Evolutionary conservation across 2,113 vertebrate species (phyloP).

Genomic region (Cavia aperea): DNA sequence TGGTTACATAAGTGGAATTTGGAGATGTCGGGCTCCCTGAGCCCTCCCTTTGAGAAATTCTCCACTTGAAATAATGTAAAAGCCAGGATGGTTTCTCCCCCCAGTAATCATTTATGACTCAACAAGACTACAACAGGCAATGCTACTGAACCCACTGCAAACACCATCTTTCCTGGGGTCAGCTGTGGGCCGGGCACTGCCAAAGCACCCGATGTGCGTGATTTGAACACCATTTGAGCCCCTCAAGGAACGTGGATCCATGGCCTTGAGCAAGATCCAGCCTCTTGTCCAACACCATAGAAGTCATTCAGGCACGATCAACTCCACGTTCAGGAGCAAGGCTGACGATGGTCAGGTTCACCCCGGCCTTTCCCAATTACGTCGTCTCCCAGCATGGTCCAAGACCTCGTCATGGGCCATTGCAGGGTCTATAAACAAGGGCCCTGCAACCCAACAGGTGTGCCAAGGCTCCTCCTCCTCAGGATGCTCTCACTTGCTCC

Average conservation of each 20-base stretch:
- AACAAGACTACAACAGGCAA: accelerated
- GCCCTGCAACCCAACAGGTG: accelerated
- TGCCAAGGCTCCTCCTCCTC: not conserved
- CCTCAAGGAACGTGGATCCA: not conserved
- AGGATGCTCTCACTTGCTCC: not conserved
- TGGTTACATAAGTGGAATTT: accelerated
- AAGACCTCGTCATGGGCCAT: not conserved
- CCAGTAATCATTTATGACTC: not conserved
- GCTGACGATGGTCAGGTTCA: accelerated
- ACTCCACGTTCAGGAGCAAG: too few relatives aligned
- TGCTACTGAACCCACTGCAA: accelerated
- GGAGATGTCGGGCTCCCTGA: not conserved
- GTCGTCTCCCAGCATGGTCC: accelerated
- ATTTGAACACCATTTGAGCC: not conserved
- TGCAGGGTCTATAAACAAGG: not conserved
- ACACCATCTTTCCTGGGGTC: accelerated
- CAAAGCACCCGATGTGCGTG: not conserved
- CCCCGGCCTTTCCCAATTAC: accelerated
- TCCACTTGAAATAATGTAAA: not conserved
- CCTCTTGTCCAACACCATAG: accelerated
- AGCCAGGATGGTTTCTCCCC: accelerated
- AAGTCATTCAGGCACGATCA: accelerated
- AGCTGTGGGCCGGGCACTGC: not conserved
- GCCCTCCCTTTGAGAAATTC: not conserved
- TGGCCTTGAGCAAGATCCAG: not conserved